Evolutionary conservation across 2,888 invertebrate genomes (phyloP).

Genomic region (Iselma pallidipennis): DNA sequence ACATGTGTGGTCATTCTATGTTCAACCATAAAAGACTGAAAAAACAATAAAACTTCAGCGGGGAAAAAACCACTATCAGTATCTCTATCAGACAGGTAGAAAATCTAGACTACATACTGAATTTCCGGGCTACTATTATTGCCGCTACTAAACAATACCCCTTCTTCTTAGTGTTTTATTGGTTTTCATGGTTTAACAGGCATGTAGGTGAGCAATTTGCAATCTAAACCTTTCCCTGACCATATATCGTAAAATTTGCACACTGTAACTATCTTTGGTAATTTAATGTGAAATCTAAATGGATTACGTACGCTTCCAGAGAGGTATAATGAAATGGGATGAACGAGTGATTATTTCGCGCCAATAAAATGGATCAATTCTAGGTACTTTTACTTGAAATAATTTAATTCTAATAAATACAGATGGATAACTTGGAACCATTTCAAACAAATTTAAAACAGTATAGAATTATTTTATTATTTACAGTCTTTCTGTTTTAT

Average conservation of each 20-base stretch:
- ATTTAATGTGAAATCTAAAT: constrained; percentile 27
- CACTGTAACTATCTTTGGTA: constrained; percentile 32
- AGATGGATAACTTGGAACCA: not conserved
- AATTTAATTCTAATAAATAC: not conserved
- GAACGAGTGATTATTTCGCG: not conserved
- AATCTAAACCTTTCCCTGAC: constrained; percentile 30
- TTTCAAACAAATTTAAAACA: not conserved
- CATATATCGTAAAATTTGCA: constrained; percentile 37
- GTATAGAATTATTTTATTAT: not conserved
- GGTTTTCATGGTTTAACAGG: not conserved
- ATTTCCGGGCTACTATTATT: not conserved
- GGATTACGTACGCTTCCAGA: constrained; percentile 22
- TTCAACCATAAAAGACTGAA: no score
- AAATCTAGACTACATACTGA: not conserved
- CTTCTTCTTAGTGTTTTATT: no score
- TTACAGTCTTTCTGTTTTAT: not conserved
- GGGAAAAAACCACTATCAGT: no score
- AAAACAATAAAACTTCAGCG: no score
- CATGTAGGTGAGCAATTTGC: constrained; percentile 31
- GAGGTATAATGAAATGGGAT: not conserved
- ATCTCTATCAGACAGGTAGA: no score
- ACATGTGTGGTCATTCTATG: no score
- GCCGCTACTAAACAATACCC: not conserved
- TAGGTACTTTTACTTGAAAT: not conserved
- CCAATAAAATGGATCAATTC: not conserved